Evolutionary conservation across 37 sponge, comb jelly and placozoan species (phyloP), one percentile per base, ranked within the genome.

Genomic region (Beroe ovata): DNA sequence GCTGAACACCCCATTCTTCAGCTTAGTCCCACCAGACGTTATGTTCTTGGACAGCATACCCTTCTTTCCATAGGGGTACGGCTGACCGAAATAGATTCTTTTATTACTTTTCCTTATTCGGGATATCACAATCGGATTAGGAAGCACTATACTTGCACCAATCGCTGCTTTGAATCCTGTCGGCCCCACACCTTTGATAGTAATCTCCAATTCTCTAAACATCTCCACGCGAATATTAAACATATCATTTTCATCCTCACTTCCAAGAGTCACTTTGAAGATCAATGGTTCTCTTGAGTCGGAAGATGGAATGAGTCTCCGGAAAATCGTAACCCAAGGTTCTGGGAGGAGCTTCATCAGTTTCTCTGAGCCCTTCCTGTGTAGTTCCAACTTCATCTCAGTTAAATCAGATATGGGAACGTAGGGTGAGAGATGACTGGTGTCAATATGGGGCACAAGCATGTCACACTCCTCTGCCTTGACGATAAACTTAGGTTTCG

Each of bases 111-210:
- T 39, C 54, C 84, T 38, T 1, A 77, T 39, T 23, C 84, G 3
- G 28, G 84, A 77, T n/a, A 77, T 77, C 36, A 39, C 54, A 42
- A 77, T 42, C 1, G 42, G 42, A 4, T 77, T 77, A 3, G 42
- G 19, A 23, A 77, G 47, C 6, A 77, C 54, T 1, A 77, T 77
- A 26, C 84, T 42, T 2, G 84, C 84, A 19, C 84, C 84, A 38
- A 77, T 54, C 4, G 84, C 84, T n/a, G 84, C 84, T 77, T 77
- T 77, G 54, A 77, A 77, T 0, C 84, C 84, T 8, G 26, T 35
- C 0, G 36, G 36, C 25, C 20, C 54, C 4, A 77, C 41, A 8
- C 84, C 84, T 36, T 77, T 42, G 6, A 77, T 20, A 16, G 20
- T 54, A 25, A 77, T 77, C 28, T 77, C 84, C 4, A 77, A 23